Conservation (phyloP, 35 echinoderm and acorn worm genomes). For the Stichopus chloronotus region DNA sequence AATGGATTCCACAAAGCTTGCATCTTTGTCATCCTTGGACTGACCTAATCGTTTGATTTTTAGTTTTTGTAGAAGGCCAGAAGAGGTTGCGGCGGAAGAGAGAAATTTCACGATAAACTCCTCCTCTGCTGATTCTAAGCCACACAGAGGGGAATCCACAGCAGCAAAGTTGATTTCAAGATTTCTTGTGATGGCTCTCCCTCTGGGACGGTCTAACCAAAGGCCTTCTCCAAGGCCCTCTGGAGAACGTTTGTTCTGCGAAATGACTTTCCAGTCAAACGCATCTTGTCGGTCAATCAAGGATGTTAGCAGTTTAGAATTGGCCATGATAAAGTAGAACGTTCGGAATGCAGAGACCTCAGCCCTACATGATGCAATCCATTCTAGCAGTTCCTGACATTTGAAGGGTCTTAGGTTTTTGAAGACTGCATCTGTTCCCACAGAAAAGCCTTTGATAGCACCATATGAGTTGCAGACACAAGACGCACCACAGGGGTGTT, state of each 20-base stretch:
- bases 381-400: conserved; percentile 52
- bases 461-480: conserved; percentile 31
- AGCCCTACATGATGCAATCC: conserved; percentile 58
- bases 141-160: conserved; percentile 66
- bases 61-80: conserved; percentile 75
- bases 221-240: conserved; percentile 9
- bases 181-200: conserved; percentile 9
- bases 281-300: conserved; percentile 41
- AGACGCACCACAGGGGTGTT: conserved; percentile 17
- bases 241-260: not conserved
- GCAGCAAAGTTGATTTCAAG: conserved; percentile 33
- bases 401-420: conserved; percentile 48
- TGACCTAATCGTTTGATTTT: conserved; percentile 49
- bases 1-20: not conserved
- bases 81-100: conserved; percentile 70
- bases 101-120: conserved; percentile 84
- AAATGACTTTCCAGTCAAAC: conserved; percentile 65
- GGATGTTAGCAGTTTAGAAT: conserved; percentile 59
- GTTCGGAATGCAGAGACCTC: conserved; percentile 61
- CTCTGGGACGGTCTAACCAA: conserved; percentile 24
- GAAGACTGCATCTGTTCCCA: not conserved
- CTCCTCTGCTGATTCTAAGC: conserved; percentile 73
- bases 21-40: conserved; percentile 41
- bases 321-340: conserved; percentile 67
- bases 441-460: conserved; percentile 26